Base-by-base conservation (phyloP, 1,140 invertebrate species). In the Aculops lycopersici region DNA sequence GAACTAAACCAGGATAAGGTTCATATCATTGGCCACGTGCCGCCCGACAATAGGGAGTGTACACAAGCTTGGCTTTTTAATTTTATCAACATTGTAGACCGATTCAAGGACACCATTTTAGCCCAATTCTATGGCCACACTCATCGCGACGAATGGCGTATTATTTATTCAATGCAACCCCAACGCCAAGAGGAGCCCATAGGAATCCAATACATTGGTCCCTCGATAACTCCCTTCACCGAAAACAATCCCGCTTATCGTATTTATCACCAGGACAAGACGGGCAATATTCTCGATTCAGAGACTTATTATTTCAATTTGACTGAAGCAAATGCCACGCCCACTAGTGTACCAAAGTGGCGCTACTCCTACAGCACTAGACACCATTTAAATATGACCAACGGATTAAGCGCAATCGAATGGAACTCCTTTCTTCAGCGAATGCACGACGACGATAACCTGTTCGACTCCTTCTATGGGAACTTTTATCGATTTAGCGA, bases 21-120 rank as follows among this genome's bases (percentile, higher is more conserved):
- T 3, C 86, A 97, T 51, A 75, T 98, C 5, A 77, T 97, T 35
- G 86, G 86, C 4, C 90, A 98, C 51, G 92, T 97, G 48, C 84
- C 84, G 1, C 84, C 88, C 0, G 84, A 84, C n/a, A 74, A 81
- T 51, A 71, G 72, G 0, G 79, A 88, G 52, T 86, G 80, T 51
- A 57, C 83, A 13, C 75, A 78, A 57, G 73, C 81, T 1, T 86
- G 80, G 81, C 80, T 76, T 2, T 65, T 74, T 37, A 84, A 86
- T 57, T 86, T 78, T 53, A 79, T 84, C 51, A 68, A 71, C 16
- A 81, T 88, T 43, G 70, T 88, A 13, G 76, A 76, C 36, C 24
- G 70, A 51, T 92, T 83, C 51, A 74, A 84, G 55, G 67, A 70
- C 21, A 90, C 78, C 0, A 78, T 92, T 44, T 67, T 70, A 0